Evolutionary conservation across 1,140 invertebrate genomes (phyloP).

Genomic region (Drosophila subpulchrella): DNA sequence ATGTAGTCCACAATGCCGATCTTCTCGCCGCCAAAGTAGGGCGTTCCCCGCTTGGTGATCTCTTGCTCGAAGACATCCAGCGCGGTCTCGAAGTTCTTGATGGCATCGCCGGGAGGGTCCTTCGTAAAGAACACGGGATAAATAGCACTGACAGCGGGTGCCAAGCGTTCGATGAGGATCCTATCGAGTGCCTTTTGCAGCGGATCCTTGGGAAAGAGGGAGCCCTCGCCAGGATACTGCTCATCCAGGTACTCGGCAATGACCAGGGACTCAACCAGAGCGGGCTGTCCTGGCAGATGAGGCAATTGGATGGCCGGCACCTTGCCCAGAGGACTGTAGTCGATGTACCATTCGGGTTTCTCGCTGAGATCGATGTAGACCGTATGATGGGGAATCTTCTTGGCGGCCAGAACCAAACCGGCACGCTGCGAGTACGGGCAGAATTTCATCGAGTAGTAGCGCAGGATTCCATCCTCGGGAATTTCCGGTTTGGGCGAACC

Average conservation of each 20-base stretch:
- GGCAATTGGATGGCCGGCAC: constrained; percentile 92
- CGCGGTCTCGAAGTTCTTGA: constrained; percentile 84
- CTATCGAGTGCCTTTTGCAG: constrained; percentile 91
- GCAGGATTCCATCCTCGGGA: constrained; percentile 87
- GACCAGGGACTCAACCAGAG: constrained; percentile 92
- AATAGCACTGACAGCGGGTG: constrained; percentile 56
- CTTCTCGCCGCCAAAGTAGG: constrained; percentile 89
- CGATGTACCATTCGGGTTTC: constrained; percentile 93
- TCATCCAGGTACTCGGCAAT: constrained; percentile 95
- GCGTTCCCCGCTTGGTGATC: constrained; percentile 85
- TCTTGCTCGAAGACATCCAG: constrained; percentile 89
- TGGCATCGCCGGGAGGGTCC: constrained; percentile 57
- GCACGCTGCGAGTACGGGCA: constrained; percentile 95
- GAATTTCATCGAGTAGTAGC: constrained; percentile 94
- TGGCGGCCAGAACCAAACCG: constrained; percentile 92
- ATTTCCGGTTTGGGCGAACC: constrained; percentile 88
- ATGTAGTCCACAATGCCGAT: constrained; percentile 95
- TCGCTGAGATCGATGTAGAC: constrained; percentile 93
- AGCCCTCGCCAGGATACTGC: constrained; percentile 87
- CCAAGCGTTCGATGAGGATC: constrained; percentile 90
- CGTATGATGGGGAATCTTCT: constrained; percentile 93
- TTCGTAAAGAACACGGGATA: constrained; percentile 69
- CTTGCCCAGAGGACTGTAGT: constrained; percentile 90
- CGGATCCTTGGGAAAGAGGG: constrained; percentile 89
- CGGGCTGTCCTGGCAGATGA: constrained; percentile 86